A percentile compares a stretch with the other conserved stretches of the same genome.
Evolutionary conservation across 2,888 invertebrate species (phyloP).

Genomic region (Hydropsyche betteni): DNA sequence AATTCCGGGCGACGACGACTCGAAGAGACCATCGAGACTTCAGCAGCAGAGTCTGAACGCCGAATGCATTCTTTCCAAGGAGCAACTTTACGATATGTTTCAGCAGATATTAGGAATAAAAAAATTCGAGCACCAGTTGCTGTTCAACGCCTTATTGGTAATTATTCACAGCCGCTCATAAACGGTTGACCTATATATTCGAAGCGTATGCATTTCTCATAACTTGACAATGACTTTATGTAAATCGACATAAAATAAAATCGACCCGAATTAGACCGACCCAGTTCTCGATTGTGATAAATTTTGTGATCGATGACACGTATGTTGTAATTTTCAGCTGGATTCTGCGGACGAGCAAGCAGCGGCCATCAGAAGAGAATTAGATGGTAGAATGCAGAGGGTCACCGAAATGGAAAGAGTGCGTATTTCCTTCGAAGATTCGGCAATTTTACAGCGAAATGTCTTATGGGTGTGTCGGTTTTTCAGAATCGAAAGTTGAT

Average conservation of each 20-base stretch:
- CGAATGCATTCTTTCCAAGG: conserved; percentile 96
- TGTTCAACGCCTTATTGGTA: conserved; percentile 97
- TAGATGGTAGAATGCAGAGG: conserved; percentile 97
- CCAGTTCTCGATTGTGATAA: too few relatives aligned
- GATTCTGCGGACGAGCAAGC: conserved; percentile 99
- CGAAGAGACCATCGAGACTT: conserved; percentile 85
- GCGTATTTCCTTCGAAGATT: conserved; percentile 52
- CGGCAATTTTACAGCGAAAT: neutral
- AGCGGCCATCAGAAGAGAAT: conserved; percentile 96
- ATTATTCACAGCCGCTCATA: conserved; percentile 49
- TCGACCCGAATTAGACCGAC: too few relatives aligned
- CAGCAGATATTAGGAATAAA: conserved; percentile 98
- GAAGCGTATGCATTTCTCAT: too few relatives aligned
- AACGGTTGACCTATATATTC: too few relatives aligned
- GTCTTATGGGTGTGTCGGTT: conserved; percentile 19
- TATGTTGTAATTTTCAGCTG: conserved; percentile 68
- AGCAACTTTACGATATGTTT: conserved; percentile 99
- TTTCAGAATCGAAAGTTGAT: conserved; percentile 91
- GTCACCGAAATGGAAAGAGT: conserved; percentile 98
- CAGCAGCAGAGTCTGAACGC: conserved; percentile 91
- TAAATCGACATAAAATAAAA: too few relatives aligned
- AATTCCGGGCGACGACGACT: conserved; percentile 84
- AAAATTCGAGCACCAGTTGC: conserved; percentile 99
- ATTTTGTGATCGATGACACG: neutral
- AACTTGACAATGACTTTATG: too few relatives aligned